Percentiles rank a stretch among this genome's conserved stretches.
Conservation (phyloP, 2,888 invertebrate species). For the Philaethria dido region DNA sequence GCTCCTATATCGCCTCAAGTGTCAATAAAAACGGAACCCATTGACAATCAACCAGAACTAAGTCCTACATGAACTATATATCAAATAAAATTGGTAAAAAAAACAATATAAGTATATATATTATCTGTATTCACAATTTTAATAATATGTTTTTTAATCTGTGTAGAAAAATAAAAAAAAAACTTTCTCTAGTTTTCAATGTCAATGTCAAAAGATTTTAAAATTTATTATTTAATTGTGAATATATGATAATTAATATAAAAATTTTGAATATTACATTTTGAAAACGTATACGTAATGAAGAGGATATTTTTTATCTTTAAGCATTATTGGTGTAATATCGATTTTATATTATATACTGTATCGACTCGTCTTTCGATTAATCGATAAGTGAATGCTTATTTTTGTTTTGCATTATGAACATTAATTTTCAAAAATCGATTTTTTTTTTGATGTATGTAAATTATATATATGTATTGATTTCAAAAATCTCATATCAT, state of each 20-base stretch:
- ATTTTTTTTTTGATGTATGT: background rate
- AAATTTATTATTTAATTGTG: background rate
- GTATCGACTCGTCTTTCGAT: background rate
- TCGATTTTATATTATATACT: background rate
- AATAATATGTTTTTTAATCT: background rate
- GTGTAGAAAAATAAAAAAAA: too few species aligned
- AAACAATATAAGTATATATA: background rate
- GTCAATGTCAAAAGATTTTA: background rate
- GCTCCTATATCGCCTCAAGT: slow-evolving; percentile 52
- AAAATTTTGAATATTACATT: background rate
- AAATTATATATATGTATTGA: too few species aligned
- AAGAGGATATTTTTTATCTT: slow-evolving; percentile 13
- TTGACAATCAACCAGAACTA: slow-evolving; percentile 46
- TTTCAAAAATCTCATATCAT: background rate
- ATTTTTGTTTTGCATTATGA: background rate
- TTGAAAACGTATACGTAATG: slow-evolving; percentile 11
- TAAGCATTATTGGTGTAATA: background rate
- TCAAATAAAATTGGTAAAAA: background rate
- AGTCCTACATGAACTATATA: slow-evolving; percentile 22
- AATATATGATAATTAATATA: background rate
- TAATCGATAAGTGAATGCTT: background rate
- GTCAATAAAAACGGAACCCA: slow-evolving; percentile 63
- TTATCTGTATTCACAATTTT: slow-evolving; percentile 12
- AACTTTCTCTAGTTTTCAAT: background rate
- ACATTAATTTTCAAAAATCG: background rate